Evolutionary conservation across 2,888 invertebrate species (phyloP).

Genomic region (Bellardia bayeri): DNA sequence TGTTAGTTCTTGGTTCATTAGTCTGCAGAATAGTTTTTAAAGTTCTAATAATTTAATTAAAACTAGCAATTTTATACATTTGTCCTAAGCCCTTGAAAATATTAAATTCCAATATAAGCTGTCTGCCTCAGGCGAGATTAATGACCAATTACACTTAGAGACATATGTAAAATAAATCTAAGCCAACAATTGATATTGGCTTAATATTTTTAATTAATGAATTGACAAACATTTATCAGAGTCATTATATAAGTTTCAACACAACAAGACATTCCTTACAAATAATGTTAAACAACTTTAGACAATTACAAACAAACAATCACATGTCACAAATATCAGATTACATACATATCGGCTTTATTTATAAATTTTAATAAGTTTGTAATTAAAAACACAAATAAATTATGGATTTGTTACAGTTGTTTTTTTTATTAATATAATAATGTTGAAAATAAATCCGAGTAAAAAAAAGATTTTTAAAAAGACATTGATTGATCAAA

Average conservation of each 20-base stretch:
- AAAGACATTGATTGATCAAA: constrained; percentile 47
- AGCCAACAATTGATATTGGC: no score
- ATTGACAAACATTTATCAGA: background rate
- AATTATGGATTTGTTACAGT: background rate
- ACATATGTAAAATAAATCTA: no score
- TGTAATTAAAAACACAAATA: background rate
- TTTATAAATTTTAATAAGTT: background rate
- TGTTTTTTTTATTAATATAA: background rate
- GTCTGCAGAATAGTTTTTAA: no score
- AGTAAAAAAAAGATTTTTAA: background rate
- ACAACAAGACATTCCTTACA: background rate
- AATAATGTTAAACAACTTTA: no score
- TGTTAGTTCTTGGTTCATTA: no score
- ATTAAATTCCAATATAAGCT: no score
- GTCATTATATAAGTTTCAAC: background rate
- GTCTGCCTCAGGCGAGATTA: no score
- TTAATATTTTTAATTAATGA: background rate
- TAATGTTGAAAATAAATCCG: background rate
- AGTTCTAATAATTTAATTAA: no score
- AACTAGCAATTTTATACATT: no score
- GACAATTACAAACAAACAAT: no score
- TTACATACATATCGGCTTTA: background rate
- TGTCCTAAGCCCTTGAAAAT: no score
- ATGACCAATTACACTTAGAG: no score
- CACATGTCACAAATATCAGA: background rate